Percentiles rank a stretch among this genome's conserved stretches.
phyloP scores from a whole-genome alignment of 92 coral and sea anemone genomes.

The Ricordea florida region DNA sequence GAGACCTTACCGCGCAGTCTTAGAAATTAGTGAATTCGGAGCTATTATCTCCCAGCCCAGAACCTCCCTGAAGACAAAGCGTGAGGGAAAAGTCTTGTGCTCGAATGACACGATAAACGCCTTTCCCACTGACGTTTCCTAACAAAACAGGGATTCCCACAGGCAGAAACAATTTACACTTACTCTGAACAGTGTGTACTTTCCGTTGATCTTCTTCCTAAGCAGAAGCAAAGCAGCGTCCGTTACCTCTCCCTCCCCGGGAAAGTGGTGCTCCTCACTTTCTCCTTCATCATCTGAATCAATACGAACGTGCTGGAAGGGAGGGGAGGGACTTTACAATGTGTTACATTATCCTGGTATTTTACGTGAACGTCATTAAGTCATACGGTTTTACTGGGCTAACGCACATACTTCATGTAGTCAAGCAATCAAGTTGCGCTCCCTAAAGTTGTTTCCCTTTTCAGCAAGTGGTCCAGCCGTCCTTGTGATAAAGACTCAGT shows the following conservation, averaged over 20 bases:
- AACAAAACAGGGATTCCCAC: too few relatives aligned
- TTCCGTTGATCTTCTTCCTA: conserved; percentile 90
- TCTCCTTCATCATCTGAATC: conserved; percentile 93
- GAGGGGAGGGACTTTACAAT: background rate
- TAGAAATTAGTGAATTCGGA: background rate
- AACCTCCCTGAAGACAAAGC: background rate
- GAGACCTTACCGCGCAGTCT: too few relatives aligned
- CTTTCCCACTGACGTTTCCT: too few relatives aligned
- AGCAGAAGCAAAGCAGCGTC: conserved; percentile 90
- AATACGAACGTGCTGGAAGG: conserved; percentile 58
- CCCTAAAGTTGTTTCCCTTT: too few relatives aligned
- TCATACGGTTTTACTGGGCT: background rate
- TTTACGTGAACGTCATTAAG: background rate
- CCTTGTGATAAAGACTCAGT: too few relatives aligned
- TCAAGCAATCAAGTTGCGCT: too few relatives aligned
- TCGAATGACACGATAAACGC: too few relatives aligned
- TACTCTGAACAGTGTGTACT: conserved; percentile 92
- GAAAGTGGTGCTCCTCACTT: conserved; percentile 67
- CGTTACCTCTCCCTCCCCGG: conserved; percentile 81
- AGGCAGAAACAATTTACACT: background rate
- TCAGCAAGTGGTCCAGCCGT: too few relatives aligned
- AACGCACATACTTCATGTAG: too few relatives aligned
- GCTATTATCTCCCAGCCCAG: background rate
- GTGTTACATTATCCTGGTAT: too few relatives aligned
- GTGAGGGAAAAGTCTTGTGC: background rate